Conservation (phyloP, 2,113 vertebrate genomes). For the Plecturocebus donacophilus region DNA sequence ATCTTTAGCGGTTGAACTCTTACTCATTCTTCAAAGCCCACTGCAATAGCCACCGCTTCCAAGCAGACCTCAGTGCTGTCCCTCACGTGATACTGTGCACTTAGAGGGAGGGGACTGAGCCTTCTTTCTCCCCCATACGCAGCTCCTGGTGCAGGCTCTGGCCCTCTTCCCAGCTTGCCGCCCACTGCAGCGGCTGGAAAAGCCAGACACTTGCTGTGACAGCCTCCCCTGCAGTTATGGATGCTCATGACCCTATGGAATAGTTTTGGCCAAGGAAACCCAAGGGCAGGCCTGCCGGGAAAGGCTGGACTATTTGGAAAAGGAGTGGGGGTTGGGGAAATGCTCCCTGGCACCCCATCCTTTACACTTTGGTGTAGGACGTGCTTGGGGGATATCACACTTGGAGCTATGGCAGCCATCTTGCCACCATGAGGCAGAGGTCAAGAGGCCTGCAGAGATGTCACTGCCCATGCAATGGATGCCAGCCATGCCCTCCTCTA, state of each 20-base stretch:
- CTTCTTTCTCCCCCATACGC: too few relatives aligned
- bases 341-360: background rate
- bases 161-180: background rate
- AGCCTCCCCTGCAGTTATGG: background rate
- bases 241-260: background rate
- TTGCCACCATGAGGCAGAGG: background rate
- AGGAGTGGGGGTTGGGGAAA: background rate
- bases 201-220: background rate
- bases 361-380: rapidly evolving
- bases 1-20: background rate
- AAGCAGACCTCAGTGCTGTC: too few relatives aligned
- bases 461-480: rapidly evolving
- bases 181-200: background rate
- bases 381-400: background rate
- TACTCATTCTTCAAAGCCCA: background rate
- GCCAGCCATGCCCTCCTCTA: background rate
- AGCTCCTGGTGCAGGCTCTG: background rate
- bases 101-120: background rate
- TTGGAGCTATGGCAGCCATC: rapidly evolving
- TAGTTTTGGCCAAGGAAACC: background rate
- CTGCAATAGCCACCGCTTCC: background rate
- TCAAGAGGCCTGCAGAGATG: background rate
- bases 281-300: too few relatives aligned
- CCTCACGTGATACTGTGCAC: rapidly evolving
- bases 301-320: background rate